A percentile compares a stretch with the other conserved stretches of the same genome.
phyloP scores from a whole-genome alignment of 2,888 invertebrate genomes.

The Andrena chrysosceles region DNA sequence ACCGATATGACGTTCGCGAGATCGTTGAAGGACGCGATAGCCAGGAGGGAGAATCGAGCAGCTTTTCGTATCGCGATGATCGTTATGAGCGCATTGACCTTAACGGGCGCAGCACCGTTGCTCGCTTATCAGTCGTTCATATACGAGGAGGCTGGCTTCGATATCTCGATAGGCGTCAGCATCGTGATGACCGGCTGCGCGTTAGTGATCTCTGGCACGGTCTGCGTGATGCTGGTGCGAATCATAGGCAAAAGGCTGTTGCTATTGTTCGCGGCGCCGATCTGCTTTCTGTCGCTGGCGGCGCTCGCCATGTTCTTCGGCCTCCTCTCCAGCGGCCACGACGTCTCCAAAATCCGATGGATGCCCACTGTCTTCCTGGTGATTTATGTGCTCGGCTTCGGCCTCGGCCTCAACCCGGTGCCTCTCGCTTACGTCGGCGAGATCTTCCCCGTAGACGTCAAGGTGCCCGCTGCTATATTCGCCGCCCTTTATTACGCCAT shows the following conservation, averaged over 20 bases:
- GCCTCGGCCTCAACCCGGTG: slow-evolving; percentile 81
- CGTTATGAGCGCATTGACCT: slow-evolving; percentile 76
- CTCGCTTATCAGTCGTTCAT: slow-evolving; percentile 82
- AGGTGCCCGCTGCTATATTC: slow-evolving; percentile 81
- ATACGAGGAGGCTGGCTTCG: slow-evolving; percentile 78
- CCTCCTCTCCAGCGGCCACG: slow-evolving; percentile 68
- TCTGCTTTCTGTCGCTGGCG: slow-evolving; percentile 74
- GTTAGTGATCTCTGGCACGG: slow-evolving; percentile 78
- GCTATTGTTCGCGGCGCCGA: slow-evolving; percentile 76
- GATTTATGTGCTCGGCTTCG: slow-evolving; percentile 79
- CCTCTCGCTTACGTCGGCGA: slow-evolving; percentile 82
- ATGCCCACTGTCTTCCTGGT: slow-evolving; percentile 80
- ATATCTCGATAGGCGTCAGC: slow-evolving; percentile 77
- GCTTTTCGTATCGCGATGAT: slow-evolving; percentile 79
- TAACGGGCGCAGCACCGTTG: slow-evolving; percentile 81
- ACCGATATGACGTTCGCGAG: slow-evolving; percentile 24
- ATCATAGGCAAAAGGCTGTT: slow-evolving; percentile 78
- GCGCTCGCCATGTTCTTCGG: slow-evolving; percentile 79
- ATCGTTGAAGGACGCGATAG: slow-evolving; percentile 47
- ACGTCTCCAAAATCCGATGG: slow-evolving; percentile 77
- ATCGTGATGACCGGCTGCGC: slow-evolving; percentile 79
- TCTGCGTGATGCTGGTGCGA: slow-evolving; percentile 79
- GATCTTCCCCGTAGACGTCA: slow-evolving; percentile 81
- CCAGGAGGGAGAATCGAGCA: slow-evolving; percentile 72
- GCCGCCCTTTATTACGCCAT: slow-evolving; percentile 81